Evolutionary conservation across 2,888 invertebrate genomes (phyloP).

Genomic region (Galerucella pusilla): DNA sequence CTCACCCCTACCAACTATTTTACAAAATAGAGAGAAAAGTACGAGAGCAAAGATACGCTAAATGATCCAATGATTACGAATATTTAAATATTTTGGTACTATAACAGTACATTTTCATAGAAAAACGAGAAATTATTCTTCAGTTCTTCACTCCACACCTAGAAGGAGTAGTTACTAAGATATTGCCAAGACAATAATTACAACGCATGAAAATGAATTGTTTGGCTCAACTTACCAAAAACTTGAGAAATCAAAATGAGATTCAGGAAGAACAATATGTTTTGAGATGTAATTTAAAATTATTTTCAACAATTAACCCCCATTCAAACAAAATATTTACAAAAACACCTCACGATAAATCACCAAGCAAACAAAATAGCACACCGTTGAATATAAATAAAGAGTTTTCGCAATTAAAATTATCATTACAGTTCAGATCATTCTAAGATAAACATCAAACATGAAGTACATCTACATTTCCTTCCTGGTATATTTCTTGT

Average conservation of each 20-base stretch:
- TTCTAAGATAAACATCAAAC: not conserved
- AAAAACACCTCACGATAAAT: not conserved
- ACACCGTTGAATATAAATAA: not conserved
- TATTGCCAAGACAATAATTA: not conserved
- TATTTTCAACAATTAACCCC: not conserved
- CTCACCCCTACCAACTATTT: no score
- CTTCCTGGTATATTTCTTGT: slow-evolving; percentile 1
- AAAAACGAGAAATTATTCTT: no score
- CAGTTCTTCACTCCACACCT: no score
- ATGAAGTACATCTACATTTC: slow-evolving; percentile 9
- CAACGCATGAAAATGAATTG: not conserved
- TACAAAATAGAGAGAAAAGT: no score
- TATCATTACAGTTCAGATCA: not conserved
- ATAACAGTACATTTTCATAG: no score
- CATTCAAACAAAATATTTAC: slow-evolving; percentile 1
- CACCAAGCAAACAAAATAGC: not conserved
- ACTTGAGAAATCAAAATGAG: not conserved
- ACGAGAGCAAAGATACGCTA: no score
- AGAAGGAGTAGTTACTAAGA: no score
- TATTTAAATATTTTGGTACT: no score
- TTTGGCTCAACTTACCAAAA: not conserved
- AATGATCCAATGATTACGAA: no score
- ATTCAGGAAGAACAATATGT: not conserved
- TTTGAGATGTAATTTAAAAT: not conserved
- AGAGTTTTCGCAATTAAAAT: not conserved